Evolutionary conservation across 2,113 vertebrate species (phyloP), one percentile per base, ranked within the genome.

Genomic region (Rhineura floridana): DNA sequence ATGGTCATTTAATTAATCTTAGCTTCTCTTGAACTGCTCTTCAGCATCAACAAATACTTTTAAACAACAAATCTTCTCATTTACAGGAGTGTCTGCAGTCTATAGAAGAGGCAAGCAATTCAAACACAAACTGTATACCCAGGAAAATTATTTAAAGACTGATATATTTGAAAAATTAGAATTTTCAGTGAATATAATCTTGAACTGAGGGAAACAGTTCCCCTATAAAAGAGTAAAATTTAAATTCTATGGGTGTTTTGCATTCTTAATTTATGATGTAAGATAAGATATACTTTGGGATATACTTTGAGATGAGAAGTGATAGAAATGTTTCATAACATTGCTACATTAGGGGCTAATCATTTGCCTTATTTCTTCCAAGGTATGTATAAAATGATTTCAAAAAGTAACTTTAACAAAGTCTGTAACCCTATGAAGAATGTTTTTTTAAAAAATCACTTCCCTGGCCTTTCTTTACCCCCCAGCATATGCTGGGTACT

Each of bases 271-370:
- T 94, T 90, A 90, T 81, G 89, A 81, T 87, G 76, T 91, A 93
- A 93, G 91, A 80, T 69, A 69, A 65, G 62, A 13, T 3, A 81
- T 92, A 72, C 87, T 94, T 93, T 92, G 85, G 83, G 81, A 91
- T 88, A 93, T 88, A 87, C 81, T 90, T 93, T 91, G 90, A 92
- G 86, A 93, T 86, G 87, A 93, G 87, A 94, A 78, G 76, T 83
- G 89, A 83, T 63, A 86, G 86, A 91, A 91, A 62, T 85, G 77
- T 92, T 93, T 93, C 79, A 23, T 90, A 90, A 84, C 89, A 76
- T 75, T 93, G 90, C 91, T 90, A 90, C 84, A 73, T 83, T 93
- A 90, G 87, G 87, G 90, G 91, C 91, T 95, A 94, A 93, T 93
- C 86, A 89, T 81, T 90, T 88, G 65, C 39, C 90, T 89, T 92